Conservation (phyloP, 2,888 invertebrate genomes). For the Mythimna loreyi region DNA sequence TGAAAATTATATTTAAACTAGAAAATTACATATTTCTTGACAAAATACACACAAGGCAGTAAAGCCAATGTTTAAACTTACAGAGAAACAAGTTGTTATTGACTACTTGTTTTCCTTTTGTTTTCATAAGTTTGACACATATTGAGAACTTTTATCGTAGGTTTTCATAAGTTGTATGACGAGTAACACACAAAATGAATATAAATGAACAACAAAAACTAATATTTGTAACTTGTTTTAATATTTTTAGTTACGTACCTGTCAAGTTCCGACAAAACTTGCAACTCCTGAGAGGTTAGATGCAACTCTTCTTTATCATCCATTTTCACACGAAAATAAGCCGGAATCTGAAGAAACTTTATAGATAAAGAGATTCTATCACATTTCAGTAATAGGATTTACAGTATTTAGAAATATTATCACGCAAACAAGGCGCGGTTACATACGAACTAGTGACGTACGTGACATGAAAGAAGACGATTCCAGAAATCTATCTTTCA, state of each 20-base stretch:
- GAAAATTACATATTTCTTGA: no score
- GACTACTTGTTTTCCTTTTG: conserved; percentile 25
- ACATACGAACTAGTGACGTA: conserved; percentile 60
- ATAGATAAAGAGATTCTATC: conserved; percentile 28
- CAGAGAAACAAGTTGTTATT: conserved; percentile 12
- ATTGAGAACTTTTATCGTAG: background rate
- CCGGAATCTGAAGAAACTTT: conserved; percentile 32
- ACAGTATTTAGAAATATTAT: conserved; percentile 45
- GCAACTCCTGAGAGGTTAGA: conserved; percentile 95
- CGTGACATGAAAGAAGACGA: conserved; percentile 32
- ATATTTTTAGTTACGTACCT: conserved; percentile 90
- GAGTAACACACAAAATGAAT: background rate
- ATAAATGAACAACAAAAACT: background rate
- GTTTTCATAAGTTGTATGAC: conserved; percentile 4
- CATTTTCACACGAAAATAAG: conserved; percentile 71
- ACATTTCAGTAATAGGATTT: conserved; percentile 34
- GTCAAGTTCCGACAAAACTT: conserved; percentile 96
- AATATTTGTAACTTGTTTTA: conserved; percentile 27
- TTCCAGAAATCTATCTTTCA: background rate
- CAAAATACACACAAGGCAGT: background rate
- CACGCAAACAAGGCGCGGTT: conserved; percentile 70
- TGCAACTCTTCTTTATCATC: conserved; percentile 93
- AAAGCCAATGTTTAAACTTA: background rate
- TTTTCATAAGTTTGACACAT: conserved; percentile 11
- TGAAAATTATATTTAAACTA: background rate